These are phyloP conservation scores for Anhinga anhinga DNA, from an alignment of 2,113 vertebrate genomes.

Conservation along the genomic window DNA sequence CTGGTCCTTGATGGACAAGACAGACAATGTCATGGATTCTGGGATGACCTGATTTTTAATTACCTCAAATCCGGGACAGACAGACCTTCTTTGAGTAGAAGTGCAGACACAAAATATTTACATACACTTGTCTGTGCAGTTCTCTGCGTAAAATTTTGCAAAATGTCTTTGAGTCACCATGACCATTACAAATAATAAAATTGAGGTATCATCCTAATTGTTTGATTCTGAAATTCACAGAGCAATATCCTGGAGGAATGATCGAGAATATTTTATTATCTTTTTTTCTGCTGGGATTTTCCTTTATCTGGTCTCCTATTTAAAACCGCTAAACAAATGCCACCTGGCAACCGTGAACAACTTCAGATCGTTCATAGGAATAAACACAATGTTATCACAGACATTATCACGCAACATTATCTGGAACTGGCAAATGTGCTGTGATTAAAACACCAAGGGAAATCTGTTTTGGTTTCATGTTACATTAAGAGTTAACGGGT, in stretches of 20 bases:
- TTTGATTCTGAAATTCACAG: not conserved
- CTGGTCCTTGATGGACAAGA: not conserved
- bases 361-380: not conserved
- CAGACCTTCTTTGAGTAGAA: not conserved
- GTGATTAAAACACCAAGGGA: conserved; percentile 47
- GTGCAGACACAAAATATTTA: not conserved
- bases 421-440: not conserved
- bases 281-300: conserved; percentile 13
- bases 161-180: not conserved
- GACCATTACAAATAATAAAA: not conserved
- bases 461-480: conserved; percentile 7
- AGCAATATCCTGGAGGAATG: not conserved
- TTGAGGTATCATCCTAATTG: not conserved
- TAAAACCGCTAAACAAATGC: not conserved
- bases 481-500: not conserved
- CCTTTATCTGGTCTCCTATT: not conserved
- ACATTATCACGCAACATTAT: not conserved
- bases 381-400: not conserved
- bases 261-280: not conserved
- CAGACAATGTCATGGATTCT: not conserved
- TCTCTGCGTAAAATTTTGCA: not conserved
- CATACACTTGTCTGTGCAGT: not conserved
- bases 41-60: not conserved
- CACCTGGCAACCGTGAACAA: not conserved
- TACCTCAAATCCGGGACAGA: not conserved